Percentiles rank a stretch among this genome's conserved stretches.
phyloP scores from a whole-genome alignment of 2,113 vertebrate species.

The Danio rerio region GRCz12tu NC_133181.1:39938001-39938500 shows the following conservation, averaged over 20 bases:
- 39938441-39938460: not conserved
- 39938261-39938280: not conserved
- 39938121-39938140: not conserved
- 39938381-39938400: not conserved
- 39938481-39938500: not conserved
- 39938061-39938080: not conserved
- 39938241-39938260: slow-evolving; percentile 6
- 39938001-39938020: slow-evolving; percentile 5
- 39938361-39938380: not conserved
- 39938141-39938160: slow-evolving; percentile 12
- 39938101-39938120: not conserved
- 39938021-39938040: not conserved
- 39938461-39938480: not conserved
- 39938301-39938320: not conserved
- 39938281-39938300: not conserved
- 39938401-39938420: not conserved
- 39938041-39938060: not conserved
- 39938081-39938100: slow-evolving; percentile 5
- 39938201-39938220: not conserved
- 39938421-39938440: not conserved
- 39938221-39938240: not conserved
- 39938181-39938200: not conserved
- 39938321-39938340: not conserved
- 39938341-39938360: not conserved
- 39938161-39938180: not conserved